Evolutionary conservation across 2,888 invertebrate species (phyloP).

Genomic region (Thelaira solivaga): DNA sequence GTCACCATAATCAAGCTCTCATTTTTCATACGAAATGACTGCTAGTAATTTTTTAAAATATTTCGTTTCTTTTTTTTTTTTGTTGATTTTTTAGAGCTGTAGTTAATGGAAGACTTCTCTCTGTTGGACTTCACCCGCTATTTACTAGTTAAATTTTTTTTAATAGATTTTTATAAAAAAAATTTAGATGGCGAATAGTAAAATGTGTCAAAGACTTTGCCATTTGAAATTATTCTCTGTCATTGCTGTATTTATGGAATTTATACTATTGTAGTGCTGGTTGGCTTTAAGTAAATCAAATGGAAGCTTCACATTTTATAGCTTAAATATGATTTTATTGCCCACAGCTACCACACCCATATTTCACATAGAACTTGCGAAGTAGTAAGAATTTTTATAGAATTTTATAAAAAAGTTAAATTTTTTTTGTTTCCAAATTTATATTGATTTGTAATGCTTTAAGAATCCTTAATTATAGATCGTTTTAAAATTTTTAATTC

Average conservation of each 20-base stretch:
- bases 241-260: constrained; percentile 8
- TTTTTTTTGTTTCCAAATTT: too few relatives aligned
- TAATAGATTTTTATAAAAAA: background rate
- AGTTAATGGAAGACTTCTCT: background rate
- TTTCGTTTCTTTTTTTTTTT: background rate
- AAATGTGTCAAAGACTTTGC: constrained; percentile 41
- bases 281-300: background rate
- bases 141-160: constrained; percentile 9
- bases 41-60: constrained; percentile 28
- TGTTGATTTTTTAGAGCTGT: background rate
- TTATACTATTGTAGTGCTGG: constrained; percentile 20
- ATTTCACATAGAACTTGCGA: too few relatives aligned
- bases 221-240: constrained; percentile 30
- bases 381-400: too few relatives aligned
- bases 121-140: constrained; percentile 42
- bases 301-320: background rate
- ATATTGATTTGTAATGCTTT: too few relatives aligned
- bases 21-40: constrained; percentile 50
- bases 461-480: too few relatives aligned
- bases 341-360: too few relatives aligned
- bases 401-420: too few relatives aligned
- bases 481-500: too few relatives aligned
- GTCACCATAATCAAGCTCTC: constrained; percentile 57
- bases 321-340: background rate
- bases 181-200: constrained; percentile 10